Evolutionary conservation across 2,113 vertebrate species (phyloP), one percentile per base, ranked within the genome.

Genomic region (Oophaga pumilio): DNA sequence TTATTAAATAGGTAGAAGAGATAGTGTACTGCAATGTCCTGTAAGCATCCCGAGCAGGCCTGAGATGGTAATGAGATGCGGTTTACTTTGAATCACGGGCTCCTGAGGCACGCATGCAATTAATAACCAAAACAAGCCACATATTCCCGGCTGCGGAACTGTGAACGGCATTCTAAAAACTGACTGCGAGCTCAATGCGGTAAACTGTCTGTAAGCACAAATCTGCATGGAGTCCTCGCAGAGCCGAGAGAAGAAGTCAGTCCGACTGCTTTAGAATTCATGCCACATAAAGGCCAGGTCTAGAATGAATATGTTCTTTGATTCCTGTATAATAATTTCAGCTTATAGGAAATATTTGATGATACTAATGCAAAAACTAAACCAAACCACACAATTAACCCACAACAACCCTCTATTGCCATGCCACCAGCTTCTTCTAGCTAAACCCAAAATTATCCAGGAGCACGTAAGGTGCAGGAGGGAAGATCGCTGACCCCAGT

Each of bases 101-200:
- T 85, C 73, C 56, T 24, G 56, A 77, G 84, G 73, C 56, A 77
- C 33, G 12, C 84, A 62, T n/a, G 60, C 84, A 85, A 85, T 85
- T 85, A 85, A 85, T 85, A 85, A 43, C 59, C 84, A 52, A 62
- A 86, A 79, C 85, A 79, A 86, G 71, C 71, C 33, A 43, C 84
- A 76, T 22, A 60, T 57, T 17, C 22, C n/a, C 11, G 59, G 20
- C 84, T 33, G 68, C 84, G 8, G 69, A 60, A 12, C 84, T 85
- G 84, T 85, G 84, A 56, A n/a, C 71, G 22, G 84, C 69, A 85
- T 85, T 5, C 71, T 85, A 85, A 85, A 43, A 76, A 24, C 20
- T 33, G 43, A 85, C 56, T 80, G 76, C 14, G 53, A 80, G 53
- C 53, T 18, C 77, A 59, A 80, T 80, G 77, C 24, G 57, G 77